These are phyloP conservation scores for Neodontobutis hainanensis DNA, from an alignment of 2,113 vertebrate genomes.

Conservation along the genomic window DNA sequence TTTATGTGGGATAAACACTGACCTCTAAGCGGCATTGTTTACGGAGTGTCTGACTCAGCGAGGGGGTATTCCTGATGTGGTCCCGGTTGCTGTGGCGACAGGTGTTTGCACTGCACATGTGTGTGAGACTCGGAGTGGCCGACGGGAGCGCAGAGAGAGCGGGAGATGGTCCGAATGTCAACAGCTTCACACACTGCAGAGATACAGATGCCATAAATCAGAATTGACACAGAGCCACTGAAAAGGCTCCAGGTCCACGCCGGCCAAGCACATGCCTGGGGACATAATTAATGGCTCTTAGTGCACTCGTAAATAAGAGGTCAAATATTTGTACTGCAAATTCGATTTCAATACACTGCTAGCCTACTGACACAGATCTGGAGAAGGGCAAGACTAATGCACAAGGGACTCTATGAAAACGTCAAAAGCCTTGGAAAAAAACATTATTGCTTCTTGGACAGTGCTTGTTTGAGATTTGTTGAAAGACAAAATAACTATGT, in stretches of 20 bases:
- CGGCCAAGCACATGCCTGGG: slow-evolving; percentile 18
- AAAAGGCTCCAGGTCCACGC: slow-evolving; percentile 20
- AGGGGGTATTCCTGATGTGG: slow-evolving; percentile 58
- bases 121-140: slow-evolving; percentile 66
- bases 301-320: slow-evolving; percentile 20
- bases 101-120: slow-evolving; percentile 75
- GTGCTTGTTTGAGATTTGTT: not conserved
- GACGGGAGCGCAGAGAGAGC: slow-evolving; percentile 11
- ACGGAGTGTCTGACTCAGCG: slow-evolving; percentile 35
- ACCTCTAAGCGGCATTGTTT: slow-evolving; percentile 35
- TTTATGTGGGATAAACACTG: slow-evolving; percentile 16
- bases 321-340: slow-evolving; percentile 49
- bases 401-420: slow-evolving; percentile 28
- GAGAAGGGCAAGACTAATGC: slow-evolving; percentile 34
- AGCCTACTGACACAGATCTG: slow-evolving; percentile 68
- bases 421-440: slow-evolving; percentile 44
- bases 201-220: slow-evolving; percentile 18
- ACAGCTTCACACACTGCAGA: slow-evolving; percentile 58
- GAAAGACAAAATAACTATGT: too few species aligned
- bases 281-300: slow-evolving; percentile 11
- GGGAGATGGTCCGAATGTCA: slow-evolving; percentile 62
- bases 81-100: slow-evolving; percentile 57
- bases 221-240: slow-evolving; percentile 25
- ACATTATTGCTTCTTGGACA: slow-evolving; percentile 13
- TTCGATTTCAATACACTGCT: slow-evolving; percentile 31